A percentile compares a stretch with the other conserved stretches of the same genome.
Conservation (phyloP, 2,888 invertebrate genomes). For the Phlogophora meticulosa region DNA sequence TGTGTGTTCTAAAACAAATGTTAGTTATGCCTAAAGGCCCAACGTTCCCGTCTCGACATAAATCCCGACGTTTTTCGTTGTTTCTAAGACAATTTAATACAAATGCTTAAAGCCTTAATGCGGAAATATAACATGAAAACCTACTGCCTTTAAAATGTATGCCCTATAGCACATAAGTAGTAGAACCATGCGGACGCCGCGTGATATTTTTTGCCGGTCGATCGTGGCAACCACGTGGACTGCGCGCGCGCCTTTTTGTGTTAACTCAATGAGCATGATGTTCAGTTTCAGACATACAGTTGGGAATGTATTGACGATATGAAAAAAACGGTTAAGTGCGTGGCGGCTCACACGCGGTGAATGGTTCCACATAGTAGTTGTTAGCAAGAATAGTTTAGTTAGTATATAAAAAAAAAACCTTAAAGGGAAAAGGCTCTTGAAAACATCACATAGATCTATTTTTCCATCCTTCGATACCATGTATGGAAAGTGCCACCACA, state of each 20-base stretch:
- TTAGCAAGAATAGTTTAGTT: too few species aligned
- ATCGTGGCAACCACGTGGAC: constrained; percentile 18
- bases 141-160: constrained; percentile 4
- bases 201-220: constrained; percentile 30
- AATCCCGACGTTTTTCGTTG: background rate
- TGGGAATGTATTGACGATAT: background rate
- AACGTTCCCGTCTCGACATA: too few species aligned
- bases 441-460: too few species aligned
- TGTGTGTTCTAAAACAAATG: too few species aligned
- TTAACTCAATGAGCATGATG: constrained; percentile 7
- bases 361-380: too few species aligned
- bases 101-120: background rate
- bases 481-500: too few species aligned
- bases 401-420: too few species aligned
- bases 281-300: background rate
- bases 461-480: too few species aligned
- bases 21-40: too few species aligned
- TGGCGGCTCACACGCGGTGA: too few species aligned
- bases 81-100: background rate
- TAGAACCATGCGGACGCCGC: constrained; percentile 20
- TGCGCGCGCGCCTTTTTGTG: constrained; percentile 10
- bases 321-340: too few species aligned
- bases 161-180: constrained; percentile 20
- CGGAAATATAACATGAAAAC: constrained; percentile 10
- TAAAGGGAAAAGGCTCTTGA: too few species aligned